Conservation (phyloP, 2,113 vertebrate species). For the Crotalus viridis region DNA sequence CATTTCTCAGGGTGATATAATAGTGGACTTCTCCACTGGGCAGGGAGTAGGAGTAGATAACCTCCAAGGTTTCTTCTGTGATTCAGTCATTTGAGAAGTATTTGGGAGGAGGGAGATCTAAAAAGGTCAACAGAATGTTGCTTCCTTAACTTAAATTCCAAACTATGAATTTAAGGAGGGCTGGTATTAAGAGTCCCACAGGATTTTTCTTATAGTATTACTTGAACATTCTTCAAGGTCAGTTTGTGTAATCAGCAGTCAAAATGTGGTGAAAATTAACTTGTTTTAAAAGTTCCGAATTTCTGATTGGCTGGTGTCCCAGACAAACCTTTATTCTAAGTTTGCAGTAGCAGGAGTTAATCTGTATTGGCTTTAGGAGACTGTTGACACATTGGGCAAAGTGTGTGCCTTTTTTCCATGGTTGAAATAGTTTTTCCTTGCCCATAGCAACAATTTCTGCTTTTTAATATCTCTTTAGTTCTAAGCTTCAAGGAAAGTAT, state of each 20-base stretch:
- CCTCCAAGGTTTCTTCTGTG: neutral
- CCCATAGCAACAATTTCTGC: neutral
- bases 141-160: neutral
- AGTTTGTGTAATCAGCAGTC: neutral
- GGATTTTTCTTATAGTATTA: neutral
- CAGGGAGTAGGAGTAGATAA: neutral
- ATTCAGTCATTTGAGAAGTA: neutral
- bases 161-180: neutral
- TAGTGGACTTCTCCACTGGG: neutral
- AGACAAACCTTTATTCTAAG: neutral
- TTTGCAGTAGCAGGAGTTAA: no score
- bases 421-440: neutral
- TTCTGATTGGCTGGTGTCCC: neutral
- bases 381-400: neutral
- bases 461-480: neutral
- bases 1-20: neutral
- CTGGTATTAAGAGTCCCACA: neutral
- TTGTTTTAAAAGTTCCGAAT: neutral
- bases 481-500: neutral
- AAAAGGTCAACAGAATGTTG: neutral
- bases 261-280: neutral
- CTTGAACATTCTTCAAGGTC: neutral
- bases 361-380: neutral
- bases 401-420: neutral
- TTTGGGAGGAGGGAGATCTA: neutral